Evolutionary conservation across 2,113 vertebrate genomes (phyloP).

Genomic region (Lepidothrix coronata): DNA sequence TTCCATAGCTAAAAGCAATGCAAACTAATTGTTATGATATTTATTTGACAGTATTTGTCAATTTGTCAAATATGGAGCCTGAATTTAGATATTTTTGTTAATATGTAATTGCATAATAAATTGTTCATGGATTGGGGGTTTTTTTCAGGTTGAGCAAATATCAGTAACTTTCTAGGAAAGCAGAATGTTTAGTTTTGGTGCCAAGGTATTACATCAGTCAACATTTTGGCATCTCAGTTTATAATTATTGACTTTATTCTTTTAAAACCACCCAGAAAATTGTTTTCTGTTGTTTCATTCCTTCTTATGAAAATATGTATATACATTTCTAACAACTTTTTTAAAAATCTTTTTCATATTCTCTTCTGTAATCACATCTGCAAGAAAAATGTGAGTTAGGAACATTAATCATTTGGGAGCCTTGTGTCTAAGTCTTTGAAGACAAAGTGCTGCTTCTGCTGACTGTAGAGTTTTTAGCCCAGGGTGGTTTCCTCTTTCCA

Average conservation of each 20-base stretch:
- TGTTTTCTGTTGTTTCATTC: not conserved
- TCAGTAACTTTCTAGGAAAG: not conserved
- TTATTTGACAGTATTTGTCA: not conserved
- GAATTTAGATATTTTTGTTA: not conserved
- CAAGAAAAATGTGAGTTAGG: constrained; percentile 33
- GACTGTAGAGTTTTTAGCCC: constrained; percentile 39
- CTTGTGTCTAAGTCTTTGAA: constrained; percentile 49
- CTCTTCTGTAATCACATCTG: constrained; percentile 47
- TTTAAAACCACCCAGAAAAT: not conserved
- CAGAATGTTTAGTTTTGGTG: not conserved
- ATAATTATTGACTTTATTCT: not conserved
- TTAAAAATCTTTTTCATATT: not conserved
- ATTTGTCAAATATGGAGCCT: not conserved
- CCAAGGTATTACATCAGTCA: not conserved
- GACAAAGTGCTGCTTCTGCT: constrained; percentile 49
- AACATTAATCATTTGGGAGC: constrained; percentile 50
- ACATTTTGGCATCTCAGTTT: not conserved
- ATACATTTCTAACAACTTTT: not conserved
- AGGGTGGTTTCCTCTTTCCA: constrained; percentile 44
- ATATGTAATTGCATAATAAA: not conserved
- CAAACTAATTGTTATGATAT: not conserved
- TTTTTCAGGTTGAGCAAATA: not conserved
- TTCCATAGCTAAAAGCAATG: not conserved
- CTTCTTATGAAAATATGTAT: not conserved
- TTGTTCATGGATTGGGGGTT: not conserved